phyloP scores from a whole-genome alignment of 1,140 invertebrate genomes.

The Philaenus spumarius region DNA sequence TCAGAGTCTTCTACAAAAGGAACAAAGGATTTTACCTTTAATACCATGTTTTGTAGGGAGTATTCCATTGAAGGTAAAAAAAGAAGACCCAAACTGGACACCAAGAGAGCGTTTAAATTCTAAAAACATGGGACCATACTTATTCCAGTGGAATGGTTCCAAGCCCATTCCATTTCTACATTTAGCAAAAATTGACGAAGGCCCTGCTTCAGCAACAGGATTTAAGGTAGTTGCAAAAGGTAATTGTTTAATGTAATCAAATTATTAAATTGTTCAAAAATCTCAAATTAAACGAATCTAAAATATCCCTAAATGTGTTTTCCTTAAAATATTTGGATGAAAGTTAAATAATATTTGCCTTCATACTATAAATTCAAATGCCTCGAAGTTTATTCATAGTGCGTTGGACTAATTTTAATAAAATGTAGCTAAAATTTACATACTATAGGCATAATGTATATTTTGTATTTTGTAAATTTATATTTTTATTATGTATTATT shows the following conservation, averaged over 20 bases:
- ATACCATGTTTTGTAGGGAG: slow-evolving; percentile 26
- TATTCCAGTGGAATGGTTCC: slow-evolving; percentile 21
- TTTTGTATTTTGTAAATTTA: no score
- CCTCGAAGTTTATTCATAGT: no score
- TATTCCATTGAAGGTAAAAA: background rate
- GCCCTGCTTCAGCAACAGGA: slow-evolving; percentile 28
- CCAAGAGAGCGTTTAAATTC: background rate
- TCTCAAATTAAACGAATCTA: no score
- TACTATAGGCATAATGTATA: no score
- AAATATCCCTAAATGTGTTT: no score
- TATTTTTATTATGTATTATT: no score
- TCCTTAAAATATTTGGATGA: no score
- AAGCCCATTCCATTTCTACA: slow-evolving; percentile 22
- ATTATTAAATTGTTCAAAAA: no score
- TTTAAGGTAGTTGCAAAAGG: slow-evolving; percentile 27
- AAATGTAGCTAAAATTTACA: no score
- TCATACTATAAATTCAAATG: no score
- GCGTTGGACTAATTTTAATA: no score
- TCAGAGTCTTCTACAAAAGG: slow-evolving; percentile 29
- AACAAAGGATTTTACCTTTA: slow-evolving; percentile 23
- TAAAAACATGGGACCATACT: slow-evolving; percentile 10
- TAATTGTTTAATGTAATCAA: slow-evolving; percentile 6
- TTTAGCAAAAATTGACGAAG: slow-evolving; percentile 27
- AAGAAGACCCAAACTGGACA: background rate
- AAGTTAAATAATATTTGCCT: no score